Base-by-base conservation (phyloP, 2,113 vertebrate genomes). In the Melanotaenia duboulayi region DNA sequence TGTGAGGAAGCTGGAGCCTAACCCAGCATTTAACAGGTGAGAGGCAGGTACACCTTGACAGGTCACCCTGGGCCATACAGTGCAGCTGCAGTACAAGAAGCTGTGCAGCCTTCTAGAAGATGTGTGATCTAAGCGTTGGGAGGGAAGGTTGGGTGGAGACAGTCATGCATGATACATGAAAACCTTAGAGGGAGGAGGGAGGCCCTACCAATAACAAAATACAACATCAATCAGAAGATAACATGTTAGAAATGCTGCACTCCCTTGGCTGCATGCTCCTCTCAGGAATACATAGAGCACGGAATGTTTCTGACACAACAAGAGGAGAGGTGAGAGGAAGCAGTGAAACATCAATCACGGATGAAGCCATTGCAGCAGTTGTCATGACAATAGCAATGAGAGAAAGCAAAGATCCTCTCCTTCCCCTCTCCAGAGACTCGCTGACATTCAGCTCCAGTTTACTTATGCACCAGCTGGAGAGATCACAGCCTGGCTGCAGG, bases 311-410 rank as follows among this genome's bases (percentile, higher is more conserved):
- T 61, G 82, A 59, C 76, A 78, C 55, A 74, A 76, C 65, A 76
- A 68, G 82, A 66, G n/a, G 51, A 24, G 22, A 74, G 69, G 64
- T 5, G 6, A 66, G 66, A 23, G 59, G 57, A 74, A 28, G 65
- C 25, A 12, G 4, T 17, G 39, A 71, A 22, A 82, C 46, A 80
- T 78, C 78, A 64, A 75, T 86, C 74, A 68, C 54, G 73, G 42
- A 23, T 23, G 4, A 50, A 59, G 51, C 73, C 62, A 80, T 76
- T 66, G 73, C 71, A 74, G 79, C 58, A 49, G 80, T 85, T 74
- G 81, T 82, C 79, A 77, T 84, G 71, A 76, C 81, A 81, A 86
- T 67, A 51, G 67, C 12, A 14, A 54, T 56, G 63, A 54, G 66
- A 81, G 37, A 82, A 70, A 69, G 57, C 42, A 49, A 74, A 76